Percentiles rank a stretch among this genome's conserved stretches.
Evolutionary conservation across 2,888 invertebrate genomes (phyloP).

Genomic region (Teinopalpus imperialis): DNA sequence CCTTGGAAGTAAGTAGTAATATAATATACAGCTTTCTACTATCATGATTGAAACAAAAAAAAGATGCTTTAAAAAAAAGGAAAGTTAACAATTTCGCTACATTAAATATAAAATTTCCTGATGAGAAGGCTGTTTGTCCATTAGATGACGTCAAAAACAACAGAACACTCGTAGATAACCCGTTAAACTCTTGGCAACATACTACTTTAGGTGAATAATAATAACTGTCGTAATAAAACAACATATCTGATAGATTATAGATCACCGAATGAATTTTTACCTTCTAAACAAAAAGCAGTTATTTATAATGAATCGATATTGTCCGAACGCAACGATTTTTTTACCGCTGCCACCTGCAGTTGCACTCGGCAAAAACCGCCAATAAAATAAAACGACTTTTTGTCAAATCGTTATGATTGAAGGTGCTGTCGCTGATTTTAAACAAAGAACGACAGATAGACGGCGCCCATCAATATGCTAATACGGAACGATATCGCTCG

Average conservation of each 20-base stretch:
- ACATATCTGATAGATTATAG: slow-evolving; percentile 25
- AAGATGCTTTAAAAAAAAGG: too few species aligned
- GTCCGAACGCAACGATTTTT: slow-evolving; percentile 30
- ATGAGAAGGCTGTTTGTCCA: too few species aligned
- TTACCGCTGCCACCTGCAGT: slow-evolving; percentile 64
- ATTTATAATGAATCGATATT: slow-evolving; percentile 25
- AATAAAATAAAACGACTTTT: slow-evolving; percentile 64
- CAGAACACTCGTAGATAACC: too few species aligned
- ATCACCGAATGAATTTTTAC: slow-evolving; percentile 30
- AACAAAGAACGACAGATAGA: slow-evolving; percentile 75
- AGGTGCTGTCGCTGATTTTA: slow-evolving; percentile 77
- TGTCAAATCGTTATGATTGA: slow-evolving; percentile 74
- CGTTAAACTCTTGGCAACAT: too few species aligned
- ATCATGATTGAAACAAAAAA: too few species aligned
- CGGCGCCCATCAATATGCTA: slow-evolving; percentile 77
- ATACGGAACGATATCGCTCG: slow-evolving; percentile 59
- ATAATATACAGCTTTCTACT: too few species aligned
- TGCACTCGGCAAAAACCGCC: slow-evolving; percentile 55
- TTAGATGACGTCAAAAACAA: too few species aligned
- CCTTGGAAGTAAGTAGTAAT: too few species aligned
- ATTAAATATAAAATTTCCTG: too few species aligned
- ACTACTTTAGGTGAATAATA: too few species aligned
- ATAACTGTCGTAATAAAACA: slow-evolving; percentile 10
- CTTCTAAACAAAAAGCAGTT: slow-evolving; percentile 23
- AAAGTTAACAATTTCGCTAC: too few species aligned